phyloP scores from a whole-genome alignment of 2,888 invertebrate genomes.

The Chymomyza fuscimana region DNA sequence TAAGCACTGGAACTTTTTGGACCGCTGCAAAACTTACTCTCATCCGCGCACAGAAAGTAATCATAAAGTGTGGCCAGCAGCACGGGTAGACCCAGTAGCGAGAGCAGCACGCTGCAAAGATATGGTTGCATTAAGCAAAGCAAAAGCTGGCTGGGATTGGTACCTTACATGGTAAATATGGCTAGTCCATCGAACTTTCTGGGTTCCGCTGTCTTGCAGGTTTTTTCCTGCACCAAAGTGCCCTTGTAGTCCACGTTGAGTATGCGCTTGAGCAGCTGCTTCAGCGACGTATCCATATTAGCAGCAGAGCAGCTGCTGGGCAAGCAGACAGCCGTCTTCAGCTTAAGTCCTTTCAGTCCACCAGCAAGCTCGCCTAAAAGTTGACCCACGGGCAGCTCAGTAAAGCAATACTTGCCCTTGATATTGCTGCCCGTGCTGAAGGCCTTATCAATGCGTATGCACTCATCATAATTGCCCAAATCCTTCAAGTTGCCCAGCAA shows the following conservation, averaged over 20 bases:
- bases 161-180: conserved; percentile 66
- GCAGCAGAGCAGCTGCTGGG: conserved; percentile 51
- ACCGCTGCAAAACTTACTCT: conserved; percentile 29
- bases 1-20: no score
- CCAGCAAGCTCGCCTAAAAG: neutral
- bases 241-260: neutral
- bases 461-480: conserved; percentile 78
- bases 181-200: conserved; percentile 43
- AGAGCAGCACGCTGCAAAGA: conserved; percentile 41
- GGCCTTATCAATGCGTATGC: conserved; percentile 54
- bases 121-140: no score
- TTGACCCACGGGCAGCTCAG: conserved; percentile 26
- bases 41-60: conserved; percentile 45
- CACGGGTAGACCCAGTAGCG: conserved; percentile 26
- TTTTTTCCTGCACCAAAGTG: conserved; percentile 22
- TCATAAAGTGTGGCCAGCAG: conserved; percentile 50
- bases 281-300: conserved; percentile 39
- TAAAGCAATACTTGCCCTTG: conserved; percentile 53
- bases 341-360: neutral
- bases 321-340: conserved; percentile 58
- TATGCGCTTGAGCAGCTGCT: conserved; percentile 17
- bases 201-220: conserved; percentile 24
- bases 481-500: conserved; percentile 69
- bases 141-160: neutral
- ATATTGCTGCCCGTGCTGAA: conserved; percentile 4